Conservation (phyloP, 2,113 vertebrate species). For the Apteryx mantelli region DNA sequence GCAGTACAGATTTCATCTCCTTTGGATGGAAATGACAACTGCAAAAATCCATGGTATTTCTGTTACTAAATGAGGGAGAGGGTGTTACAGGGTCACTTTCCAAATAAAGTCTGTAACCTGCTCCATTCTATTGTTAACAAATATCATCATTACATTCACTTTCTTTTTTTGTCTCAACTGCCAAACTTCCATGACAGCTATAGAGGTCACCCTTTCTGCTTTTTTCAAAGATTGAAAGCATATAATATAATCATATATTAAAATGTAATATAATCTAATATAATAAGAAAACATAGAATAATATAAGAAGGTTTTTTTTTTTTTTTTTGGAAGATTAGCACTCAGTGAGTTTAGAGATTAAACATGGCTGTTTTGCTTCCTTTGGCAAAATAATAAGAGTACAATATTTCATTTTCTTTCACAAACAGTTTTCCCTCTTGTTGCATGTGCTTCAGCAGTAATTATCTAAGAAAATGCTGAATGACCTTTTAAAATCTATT, state of each 20-base stretch:
- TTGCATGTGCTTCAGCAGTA: background rate
- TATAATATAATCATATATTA: background rate
- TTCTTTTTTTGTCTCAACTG: background rate
- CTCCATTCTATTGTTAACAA: background rate
- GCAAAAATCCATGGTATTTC: background rate
- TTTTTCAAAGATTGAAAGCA: background rate
- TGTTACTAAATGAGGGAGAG: background rate
- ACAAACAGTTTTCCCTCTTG: background rate
- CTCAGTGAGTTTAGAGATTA: background rate
- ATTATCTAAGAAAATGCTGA: background rate
- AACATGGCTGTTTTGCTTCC: background rate
- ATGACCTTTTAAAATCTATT: background rate
- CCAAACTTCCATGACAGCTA: background rate
- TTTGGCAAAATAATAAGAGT: background rate
- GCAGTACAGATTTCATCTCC: background rate
- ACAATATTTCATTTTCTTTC: background rate
- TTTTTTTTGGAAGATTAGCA: background rate
- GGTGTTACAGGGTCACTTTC: background rate
- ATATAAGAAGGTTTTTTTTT: too few species aligned
- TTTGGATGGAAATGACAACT: background rate
- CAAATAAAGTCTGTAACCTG: background rate
- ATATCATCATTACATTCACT: background rate
- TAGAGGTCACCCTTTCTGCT: background rate
- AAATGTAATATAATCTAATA: too few species aligned
- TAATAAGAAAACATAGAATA: too few species aligned